phyloP scores from a whole-genome alignment of 1,140 invertebrate genomes.

The Scaptomyza pallida region DNA sequence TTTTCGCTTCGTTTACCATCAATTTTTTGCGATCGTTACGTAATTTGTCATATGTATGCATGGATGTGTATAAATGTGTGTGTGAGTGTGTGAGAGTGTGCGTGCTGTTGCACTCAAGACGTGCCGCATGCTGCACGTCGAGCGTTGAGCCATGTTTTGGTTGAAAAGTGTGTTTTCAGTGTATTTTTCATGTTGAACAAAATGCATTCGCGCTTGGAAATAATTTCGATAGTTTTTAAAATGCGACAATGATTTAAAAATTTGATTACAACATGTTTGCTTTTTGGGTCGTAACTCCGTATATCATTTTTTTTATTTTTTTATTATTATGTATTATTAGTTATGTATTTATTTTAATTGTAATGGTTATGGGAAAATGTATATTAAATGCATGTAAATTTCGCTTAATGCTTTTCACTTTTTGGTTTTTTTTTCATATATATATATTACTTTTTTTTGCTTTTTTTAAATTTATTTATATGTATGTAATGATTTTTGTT shows the following conservation, averaged over 20 bases:
- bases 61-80: constrained; percentile 17
- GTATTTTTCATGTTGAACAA: constrained; percentile 30
- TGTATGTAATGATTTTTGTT: constrained; percentile 52
- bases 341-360: constrained; percentile 50
- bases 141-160: constrained; percentile 11
- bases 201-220: constrained; percentile 44
- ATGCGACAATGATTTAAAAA: constrained; percentile 77
- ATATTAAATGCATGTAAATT: constrained; percentile 73
- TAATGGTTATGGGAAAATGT: constrained; percentile 76
- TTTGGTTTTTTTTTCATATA: constrained; percentile 42
- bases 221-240: constrained; percentile 53
- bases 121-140: neutral
- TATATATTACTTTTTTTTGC: constrained; percentile 45
- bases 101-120: neutral
- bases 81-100: constrained; percentile 14
- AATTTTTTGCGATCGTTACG: constrained; percentile 49
- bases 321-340: constrained; percentile 48
- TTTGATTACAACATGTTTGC: constrained; percentile 68
- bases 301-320: constrained; percentile 41
- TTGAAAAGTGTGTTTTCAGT: neutral
- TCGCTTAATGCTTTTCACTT: constrained; percentile 48
- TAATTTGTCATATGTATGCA: constrained; percentile 39
- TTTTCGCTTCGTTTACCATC: constrained; percentile 33
- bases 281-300: constrained; percentile 9
- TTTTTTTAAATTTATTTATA: constrained; percentile 43